Evolutionary conservation across 2,113 vertebrate genomes (phyloP).

Genomic region (Gymnogyps californianus): DNA sequence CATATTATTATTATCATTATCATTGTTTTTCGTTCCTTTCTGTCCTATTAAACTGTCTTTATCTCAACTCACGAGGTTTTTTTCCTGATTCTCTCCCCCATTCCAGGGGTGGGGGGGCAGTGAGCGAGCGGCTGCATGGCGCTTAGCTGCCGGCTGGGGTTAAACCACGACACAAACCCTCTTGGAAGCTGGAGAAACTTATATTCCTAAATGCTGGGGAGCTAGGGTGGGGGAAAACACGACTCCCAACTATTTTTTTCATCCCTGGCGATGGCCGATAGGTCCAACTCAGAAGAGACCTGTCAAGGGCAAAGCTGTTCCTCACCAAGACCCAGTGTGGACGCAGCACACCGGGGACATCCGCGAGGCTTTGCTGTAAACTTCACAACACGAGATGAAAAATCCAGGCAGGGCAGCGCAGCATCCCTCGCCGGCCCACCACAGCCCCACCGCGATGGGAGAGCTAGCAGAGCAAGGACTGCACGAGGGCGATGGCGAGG

Average conservation of each 20-base stretch:
- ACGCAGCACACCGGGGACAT: background rate
- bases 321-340: accelerated
- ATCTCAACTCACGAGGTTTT: too few species aligned
- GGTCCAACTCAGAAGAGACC: background rate
- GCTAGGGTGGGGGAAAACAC: background rate
- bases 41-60: too few species aligned
- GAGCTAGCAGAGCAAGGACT: background rate
- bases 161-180: background rate
- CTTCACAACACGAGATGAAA: background rate
- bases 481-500: accelerated
- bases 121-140: too few species aligned
- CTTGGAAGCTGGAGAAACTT: background rate
- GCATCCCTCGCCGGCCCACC: background rate
- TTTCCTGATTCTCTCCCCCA: too few species aligned
- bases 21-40: too few species aligned
- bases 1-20: too few species aligned
- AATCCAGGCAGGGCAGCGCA: background rate
- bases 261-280: accelerated
- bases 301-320: background rate
- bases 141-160: too few species aligned
- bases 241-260: background rate
- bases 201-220: background rate
- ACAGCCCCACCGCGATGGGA: accelerated
- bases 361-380: background rate
- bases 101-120: too few species aligned